Evolutionary conservation across 2,888 invertebrate species (phyloP).

Genomic region (Eurytoma adleriae): DNA sequence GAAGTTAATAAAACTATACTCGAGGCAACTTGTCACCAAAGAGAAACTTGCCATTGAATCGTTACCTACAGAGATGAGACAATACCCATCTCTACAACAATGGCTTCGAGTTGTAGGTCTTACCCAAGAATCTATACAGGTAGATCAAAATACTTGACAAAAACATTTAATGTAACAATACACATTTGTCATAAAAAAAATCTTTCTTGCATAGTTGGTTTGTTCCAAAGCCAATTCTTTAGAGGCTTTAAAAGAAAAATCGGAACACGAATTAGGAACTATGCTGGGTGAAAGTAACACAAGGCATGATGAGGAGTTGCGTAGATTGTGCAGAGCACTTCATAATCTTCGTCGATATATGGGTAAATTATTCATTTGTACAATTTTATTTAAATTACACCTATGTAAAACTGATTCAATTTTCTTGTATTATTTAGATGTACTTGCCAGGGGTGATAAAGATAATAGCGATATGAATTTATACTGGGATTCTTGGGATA

Average conservation of each 20-base stretch:
- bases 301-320: slow-evolving; percentile 86
- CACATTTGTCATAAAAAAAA: slow-evolving; percentile 12
- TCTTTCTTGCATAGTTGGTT: slow-evolving; percentile 79
- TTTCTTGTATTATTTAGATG: slow-evolving; percentile 75
- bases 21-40: slow-evolving; percentile 92
- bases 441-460: slow-evolving; percentile 79
- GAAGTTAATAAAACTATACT: slow-evolving; percentile 95
- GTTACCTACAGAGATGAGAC: slow-evolving; percentile 80
- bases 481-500: slow-evolving; percentile 97
- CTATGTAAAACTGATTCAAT: neutral
- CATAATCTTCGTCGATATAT: slow-evolving; percentile 91
- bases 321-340: slow-evolving; percentile 89
- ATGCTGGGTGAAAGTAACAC: slow-evolving; percentile 83
- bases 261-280: slow-evolving; percentile 87
- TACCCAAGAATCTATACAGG: slow-evolving; percentile 84
- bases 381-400: slow-evolving; percentile 19
- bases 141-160: slow-evolving; percentile 62
- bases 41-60: slow-evolving; percentile 84
- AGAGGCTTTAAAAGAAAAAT: slow-evolving; percentile 89
- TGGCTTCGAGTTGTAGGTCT: slow-evolving; percentile 96
- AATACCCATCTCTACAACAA: slow-evolving; percentile 89
- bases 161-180: neutral
- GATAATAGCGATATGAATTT: slow-evolving; percentile 82
- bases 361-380: slow-evolving; percentile 77
- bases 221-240: slow-evolving; percentile 85